Evolutionary conservation across 2,888 invertebrate species (phyloP).

Genomic region (Cancer borealis): DNA sequence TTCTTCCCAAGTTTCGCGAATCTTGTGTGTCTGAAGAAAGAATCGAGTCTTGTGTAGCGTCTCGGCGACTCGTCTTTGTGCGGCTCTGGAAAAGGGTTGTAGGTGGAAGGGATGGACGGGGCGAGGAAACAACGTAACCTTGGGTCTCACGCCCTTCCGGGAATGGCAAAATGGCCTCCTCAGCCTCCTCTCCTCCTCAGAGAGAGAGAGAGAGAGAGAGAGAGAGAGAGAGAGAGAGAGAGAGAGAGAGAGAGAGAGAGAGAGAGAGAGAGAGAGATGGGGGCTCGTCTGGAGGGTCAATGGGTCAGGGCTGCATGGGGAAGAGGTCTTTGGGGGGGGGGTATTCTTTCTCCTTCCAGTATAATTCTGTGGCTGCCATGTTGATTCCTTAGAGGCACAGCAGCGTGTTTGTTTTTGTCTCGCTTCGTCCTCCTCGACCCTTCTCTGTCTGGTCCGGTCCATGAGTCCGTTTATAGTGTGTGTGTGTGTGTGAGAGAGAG

Average conservation of each 20-base stretch:
- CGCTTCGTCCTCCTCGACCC: neutral
- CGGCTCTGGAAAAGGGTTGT: neutral
- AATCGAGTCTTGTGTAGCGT: neutral
- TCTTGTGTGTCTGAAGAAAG: neutral
- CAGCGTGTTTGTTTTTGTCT: neutral
- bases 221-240: constrained; percentile 30
- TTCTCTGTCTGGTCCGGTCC: neutral
- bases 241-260: constrained; percentile 3
- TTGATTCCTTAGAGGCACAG: neutral
- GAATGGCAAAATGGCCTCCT: neutral
- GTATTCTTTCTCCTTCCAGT: neutral
- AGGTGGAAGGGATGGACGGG: neutral
- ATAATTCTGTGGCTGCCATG: neutral
- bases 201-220: neutral
- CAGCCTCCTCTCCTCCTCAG: neutral
- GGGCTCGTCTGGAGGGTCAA: neutral
- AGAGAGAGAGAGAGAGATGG: neutral
- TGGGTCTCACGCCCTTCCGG: neutral
- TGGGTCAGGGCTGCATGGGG: neutral
- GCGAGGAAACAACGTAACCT: neutral
- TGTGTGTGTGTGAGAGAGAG: neutral
- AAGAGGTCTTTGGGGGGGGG: neutral
- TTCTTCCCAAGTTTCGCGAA: neutral
- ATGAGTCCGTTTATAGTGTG: neutral
- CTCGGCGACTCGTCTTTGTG: neutral